Evolutionary conservation across 1,140 invertebrate species (phyloP).

Genomic region (Aculops lycopersici): DNA sequence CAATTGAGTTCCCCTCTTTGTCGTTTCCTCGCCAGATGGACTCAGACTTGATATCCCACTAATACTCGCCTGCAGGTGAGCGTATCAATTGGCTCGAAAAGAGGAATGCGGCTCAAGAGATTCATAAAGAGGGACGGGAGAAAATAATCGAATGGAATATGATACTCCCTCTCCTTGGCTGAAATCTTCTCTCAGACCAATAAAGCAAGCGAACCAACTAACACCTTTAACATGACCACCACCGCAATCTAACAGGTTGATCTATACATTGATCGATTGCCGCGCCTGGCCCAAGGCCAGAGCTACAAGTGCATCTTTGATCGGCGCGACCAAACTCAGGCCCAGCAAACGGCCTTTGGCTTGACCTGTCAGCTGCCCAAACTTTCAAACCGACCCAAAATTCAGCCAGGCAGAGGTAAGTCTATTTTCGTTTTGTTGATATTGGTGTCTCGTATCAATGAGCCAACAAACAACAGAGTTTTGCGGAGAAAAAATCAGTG

Average conservation of each 20-base stretch:
- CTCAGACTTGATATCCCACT: too few relatives aligned
- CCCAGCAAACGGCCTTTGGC: conserved; percentile 18
- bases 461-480: not conserved
- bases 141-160: too few relatives aligned
- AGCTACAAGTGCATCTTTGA: conserved; percentile 60
- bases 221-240: not conserved
- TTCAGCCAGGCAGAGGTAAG: conserved; percentile 28
- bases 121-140: too few relatives aligned
- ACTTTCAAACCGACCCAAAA: conserved; percentile 35
- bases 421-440: not conserved
- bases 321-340: not conserved
- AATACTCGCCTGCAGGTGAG: too few relatives aligned
- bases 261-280: conserved; percentile 50
- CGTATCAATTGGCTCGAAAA: too few relatives aligned
- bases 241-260: conserved; percentile 23
- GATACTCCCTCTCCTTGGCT: too few relatives aligned
- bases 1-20: too few relatives aligned
- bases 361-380: conserved; percentile 50
- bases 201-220: too few relatives aligned
- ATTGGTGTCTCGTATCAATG: not conserved
- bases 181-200: too few relatives aligned
- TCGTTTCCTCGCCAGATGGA: too few relatives aligned
- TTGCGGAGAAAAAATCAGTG: not conserved
- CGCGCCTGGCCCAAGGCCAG: conserved; percentile 50
- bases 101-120: too few relatives aligned